Base-by-base conservation (phyloP, 2,113 vertebrate species). In the Saiga tatarica region DNA sequence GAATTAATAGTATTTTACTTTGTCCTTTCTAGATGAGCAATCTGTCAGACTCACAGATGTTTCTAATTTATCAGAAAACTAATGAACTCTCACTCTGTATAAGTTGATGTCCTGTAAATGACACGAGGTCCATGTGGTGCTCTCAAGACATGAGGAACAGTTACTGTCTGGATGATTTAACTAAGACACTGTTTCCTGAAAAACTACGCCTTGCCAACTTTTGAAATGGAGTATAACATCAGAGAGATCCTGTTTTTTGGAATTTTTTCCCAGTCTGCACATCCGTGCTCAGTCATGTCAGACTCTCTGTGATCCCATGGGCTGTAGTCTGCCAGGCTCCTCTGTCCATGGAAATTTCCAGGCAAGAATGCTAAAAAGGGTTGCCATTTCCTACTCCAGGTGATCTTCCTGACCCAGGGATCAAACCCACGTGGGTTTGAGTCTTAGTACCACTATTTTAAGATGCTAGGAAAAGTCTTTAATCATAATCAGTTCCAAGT, bases 61-160 rank as follows among this genome's bases (percentile, higher is more conserved):
- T 96, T 96, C 28, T 76, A 79, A 97, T 87, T 89, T 96, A 93
- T 97, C 87, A 97, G 47, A 14, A 81, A 94, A 16, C 30, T 84
- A 96, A 95, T 74, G 88, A 95, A 86, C 39, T 59, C 47, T 79
- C 36, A 60, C 30, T 95, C 26, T 33, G 33, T 82, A 3, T 52
- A 94, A 89, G 33, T n/a, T 62, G 53, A n/a, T 79, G 33, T 2
- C 9, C 85, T 76, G 2, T 59, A 19, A 86, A 62, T 26, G 36
- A 91, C 30, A 19, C 1, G 11, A 53, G 55, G n/a, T 39, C 74
- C 19, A 50, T 5, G 7, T 23, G 42, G 50, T 21, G 2, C 33
- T 64, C 47, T 9, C 17, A 87, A 71, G 62, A 87, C 50, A 59
- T 60, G 8, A 85, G 55, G 12, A 67, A 13, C 3, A 17, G 13